Percentiles rank a stretch among this genome's conserved stretches.
These are phyloP conservation scores for Helicoverpa zea DNA, from an alignment of 1,140 invertebrate genomes.

Conservation along the genomic window DNA sequence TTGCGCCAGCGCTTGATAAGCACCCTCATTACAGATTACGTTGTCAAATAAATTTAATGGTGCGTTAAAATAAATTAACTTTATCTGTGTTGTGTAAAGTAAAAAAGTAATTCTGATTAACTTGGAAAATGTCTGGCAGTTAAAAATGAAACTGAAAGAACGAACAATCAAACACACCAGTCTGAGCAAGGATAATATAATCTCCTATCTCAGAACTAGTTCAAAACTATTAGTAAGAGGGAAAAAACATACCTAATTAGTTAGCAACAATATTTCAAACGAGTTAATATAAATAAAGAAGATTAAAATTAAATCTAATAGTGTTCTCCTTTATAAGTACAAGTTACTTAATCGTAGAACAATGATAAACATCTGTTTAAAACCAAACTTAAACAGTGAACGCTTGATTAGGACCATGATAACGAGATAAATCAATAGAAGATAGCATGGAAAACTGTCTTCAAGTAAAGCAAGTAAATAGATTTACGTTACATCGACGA, in stretches of 20 bases:
- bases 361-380: too few relatives aligned
- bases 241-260: too few relatives aligned
- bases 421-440: background rate
- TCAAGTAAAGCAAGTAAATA: background rate
- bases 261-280: too few relatives aligned
- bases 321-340: too few relatives aligned
- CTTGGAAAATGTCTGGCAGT: background rate
- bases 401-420: too few relatives aligned
- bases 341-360: too few relatives aligned
- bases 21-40: slow-evolving; percentile 41
- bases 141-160: background rate
- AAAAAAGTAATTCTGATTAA: background rate
- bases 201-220: too few relatives aligned
- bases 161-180: background rate
- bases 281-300: too few relatives aligned
- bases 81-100: slow-evolving; percentile 16
- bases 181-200: too few relatives aligned
- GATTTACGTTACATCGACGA: background rate
- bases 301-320: too few relatives aligned
- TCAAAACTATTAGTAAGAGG: too few relatives aligned
- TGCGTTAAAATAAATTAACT: slow-evolving; percentile 7
- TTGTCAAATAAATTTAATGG: slow-evolving; percentile 25
- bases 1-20: slow-evolving; percentile 30
- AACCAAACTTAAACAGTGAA: too few relatives aligned
- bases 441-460: background rate